Evolutionary conservation across 2,888 invertebrate species (phyloP), one percentile per base, ranked within the genome.

Genomic region (Drosophila glabriapex): DNA sequence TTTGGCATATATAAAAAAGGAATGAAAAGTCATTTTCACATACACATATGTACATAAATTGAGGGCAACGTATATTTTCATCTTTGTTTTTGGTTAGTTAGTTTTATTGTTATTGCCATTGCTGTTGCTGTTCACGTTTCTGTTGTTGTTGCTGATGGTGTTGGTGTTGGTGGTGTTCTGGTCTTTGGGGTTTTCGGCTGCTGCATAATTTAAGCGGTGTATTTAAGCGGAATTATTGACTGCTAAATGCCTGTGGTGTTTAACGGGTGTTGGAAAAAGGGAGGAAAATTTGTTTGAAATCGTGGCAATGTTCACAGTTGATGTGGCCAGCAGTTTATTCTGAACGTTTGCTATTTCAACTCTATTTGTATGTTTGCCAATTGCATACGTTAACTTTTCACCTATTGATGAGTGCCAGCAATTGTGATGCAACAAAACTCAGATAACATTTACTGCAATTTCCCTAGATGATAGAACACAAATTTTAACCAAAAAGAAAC

Each of bases 201-300:
- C 62, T 91, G 76, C 82, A 85, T 85, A 81, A 85, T 91, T 85
- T 81, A 85, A 86, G 61, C 78, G 70, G 64, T 82, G 90, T 78
- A 87, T 91, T 85, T 89, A 89, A 81, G 69, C 68, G 85, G 85
- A 87, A 87, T 89, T 91, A 91, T 91, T 89, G 91, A 72, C 88
- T 87, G 78, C 68, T 70, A 77, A 83, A 75, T 69, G 78, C 61
- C 55, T 60, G 50, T 59, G 71, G 61, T 62, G 39, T 33, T 50
- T 46, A 63, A 25, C 31, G 53, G 52, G n/a, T 61, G 39, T 10
- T 19, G 19, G 33, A 53, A 31, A 59, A 37, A 12, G 25, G 22
- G 5, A 14, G 25, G 2, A 1, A 10, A 25, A 25, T 46, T 25
- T 25, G 46, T 46, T 46, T 25, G 16, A 25, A 46, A 35, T 39